Percentiles rank a stretch among this genome's conserved stretches.
Conservation (phyloP, 2,113 vertebrate species). For the Silurus glanis region DNA sequence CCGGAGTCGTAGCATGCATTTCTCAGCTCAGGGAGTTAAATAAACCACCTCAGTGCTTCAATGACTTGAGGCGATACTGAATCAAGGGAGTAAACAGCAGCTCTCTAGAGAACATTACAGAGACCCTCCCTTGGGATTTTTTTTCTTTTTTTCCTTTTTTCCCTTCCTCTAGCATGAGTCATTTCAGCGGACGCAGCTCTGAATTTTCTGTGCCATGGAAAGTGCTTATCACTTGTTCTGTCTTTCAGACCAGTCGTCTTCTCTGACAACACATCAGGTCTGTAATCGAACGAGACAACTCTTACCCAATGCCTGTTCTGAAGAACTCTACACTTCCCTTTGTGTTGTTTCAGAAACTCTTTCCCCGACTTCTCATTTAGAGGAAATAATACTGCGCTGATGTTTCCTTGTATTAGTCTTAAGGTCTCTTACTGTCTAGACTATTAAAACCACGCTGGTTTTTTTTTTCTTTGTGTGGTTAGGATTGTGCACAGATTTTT, state of each 20-base stretch:
- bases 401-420: not conserved
- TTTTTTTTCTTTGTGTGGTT: not conserved
- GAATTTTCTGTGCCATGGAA: not conserved
- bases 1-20: not conserved
- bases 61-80: not conserved
- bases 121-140: not conserved
- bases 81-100: not conserved
- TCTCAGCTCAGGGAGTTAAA: not conserved
- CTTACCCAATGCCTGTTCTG: not conserved
- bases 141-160: too few relatives aligned
- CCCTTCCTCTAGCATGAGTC: not conserved
- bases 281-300: not conserved
- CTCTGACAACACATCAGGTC: not conserved
- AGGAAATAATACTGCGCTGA: not conserved
- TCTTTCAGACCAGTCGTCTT: not conserved
- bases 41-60: not conserved
- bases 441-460: not conserved
- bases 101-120: constrained; percentile 28
- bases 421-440: constrained; percentile 22
- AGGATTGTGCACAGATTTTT: not conserved
- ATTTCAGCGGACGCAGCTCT: not conserved
- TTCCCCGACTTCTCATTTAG: not conserved
- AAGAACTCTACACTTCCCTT: not conserved
- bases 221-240: not conserved
- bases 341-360: not conserved